phyloP scores from a whole-genome alignment of 2,113 vertebrate genomes.

The Hyla sarda region DNA sequence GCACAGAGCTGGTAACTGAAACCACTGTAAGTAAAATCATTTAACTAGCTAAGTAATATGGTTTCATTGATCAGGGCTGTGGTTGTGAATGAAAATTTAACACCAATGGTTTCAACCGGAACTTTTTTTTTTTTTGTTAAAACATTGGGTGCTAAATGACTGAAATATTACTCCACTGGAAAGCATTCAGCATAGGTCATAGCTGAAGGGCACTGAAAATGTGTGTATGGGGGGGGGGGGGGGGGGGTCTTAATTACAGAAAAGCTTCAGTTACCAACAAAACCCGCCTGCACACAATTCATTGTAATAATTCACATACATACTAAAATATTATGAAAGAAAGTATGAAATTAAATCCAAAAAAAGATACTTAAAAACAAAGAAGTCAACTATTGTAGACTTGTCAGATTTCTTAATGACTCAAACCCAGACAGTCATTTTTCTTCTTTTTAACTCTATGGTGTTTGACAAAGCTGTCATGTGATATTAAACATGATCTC shows the following conservation, averaged over 20 bases:
- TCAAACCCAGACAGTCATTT: conserved; percentile 71
- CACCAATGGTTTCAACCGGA: conserved; percentile 38
- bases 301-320: background rate
- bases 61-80: conserved; percentile 58
- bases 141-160: conserved; percentile 45
- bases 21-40: conserved; percentile 41
- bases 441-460: conserved; percentile 58
- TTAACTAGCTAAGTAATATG: background rate
- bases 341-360: background rate
- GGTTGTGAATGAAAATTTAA: conserved; percentile 50
- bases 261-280: conserved; percentile 21
- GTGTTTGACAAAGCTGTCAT: conserved; percentile 84
- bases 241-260: conserved; percentile 25
- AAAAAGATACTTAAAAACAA: conserved; percentile 7
- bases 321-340: background rate
- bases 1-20: conserved; percentile 34
- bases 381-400: conserved; percentile 19
- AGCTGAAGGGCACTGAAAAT: conserved; percentile 61
- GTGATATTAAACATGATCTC: conserved; percentile 81
- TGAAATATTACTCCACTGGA: background rate
- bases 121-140: conserved; percentile 40
- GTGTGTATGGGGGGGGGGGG: background rate
- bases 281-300: background rate
- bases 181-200: conserved; percentile 46
- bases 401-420: conserved; percentile 58